phyloP scores from a whole-genome alignment of 92 coral and sea anemone genomes.

The Isaurus tuberculatus region DNA sequence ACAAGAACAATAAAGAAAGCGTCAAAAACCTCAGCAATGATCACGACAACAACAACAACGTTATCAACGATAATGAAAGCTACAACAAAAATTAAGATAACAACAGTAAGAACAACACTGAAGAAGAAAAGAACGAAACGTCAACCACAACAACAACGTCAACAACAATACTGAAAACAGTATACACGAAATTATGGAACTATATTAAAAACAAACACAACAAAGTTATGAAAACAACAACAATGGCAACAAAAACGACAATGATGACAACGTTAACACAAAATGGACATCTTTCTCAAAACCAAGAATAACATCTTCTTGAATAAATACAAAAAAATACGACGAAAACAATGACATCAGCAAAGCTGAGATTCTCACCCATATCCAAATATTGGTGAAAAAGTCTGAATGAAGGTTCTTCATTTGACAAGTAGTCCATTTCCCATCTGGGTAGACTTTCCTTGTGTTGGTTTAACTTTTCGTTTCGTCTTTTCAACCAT shows the following conservation, averaged over 20 bases:
- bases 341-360: neutral
- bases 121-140: too few relatives aligned
- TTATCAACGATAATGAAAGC: neutral
- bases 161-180: too few relatives aligned
- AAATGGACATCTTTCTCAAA: neutral
- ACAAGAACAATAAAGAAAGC: neutral
- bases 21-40: neutral
- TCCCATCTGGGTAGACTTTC: slow-evolving; percentile 78
- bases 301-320: neutral
- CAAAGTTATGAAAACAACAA: neutral
- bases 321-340: too few relatives aligned
- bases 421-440: slow-evolving; percentile 75
- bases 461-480: neutral
- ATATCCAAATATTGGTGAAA: slow-evolving; percentile 93
- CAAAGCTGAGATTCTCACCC: slow-evolving; percentile 59
- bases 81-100: neutral
- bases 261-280: neutral
- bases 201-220: neutral
- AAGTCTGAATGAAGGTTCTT: slow-evolving; percentile 84
- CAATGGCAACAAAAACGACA: neutral
- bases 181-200: too few relatives aligned
- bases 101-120: too few relatives aligned
- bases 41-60: neutral
- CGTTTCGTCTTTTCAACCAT: slow-evolving; percentile 74
- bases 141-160: too few relatives aligned